Evolutionary conservation across 2,797 vertebrate genomes (phyloP), one percentile per base, ranked within the genome.

Genomic region (Chaenodraco wilsoni): DNA sequence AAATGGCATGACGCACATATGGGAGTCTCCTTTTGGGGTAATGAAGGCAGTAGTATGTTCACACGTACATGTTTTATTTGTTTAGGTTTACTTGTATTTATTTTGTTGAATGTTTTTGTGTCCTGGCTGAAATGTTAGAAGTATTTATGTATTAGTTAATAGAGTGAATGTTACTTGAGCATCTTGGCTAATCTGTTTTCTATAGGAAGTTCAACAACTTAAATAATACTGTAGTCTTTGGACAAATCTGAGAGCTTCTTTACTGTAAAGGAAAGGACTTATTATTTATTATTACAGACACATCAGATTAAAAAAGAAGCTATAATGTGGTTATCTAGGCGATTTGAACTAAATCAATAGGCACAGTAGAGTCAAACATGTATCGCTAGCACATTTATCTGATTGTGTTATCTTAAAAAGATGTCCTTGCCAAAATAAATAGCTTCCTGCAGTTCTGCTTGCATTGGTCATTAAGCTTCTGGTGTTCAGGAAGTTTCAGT

Each of bases 1-100:
- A 94, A 95, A 95, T 90, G 94, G 87, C 81, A 75, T 64, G 74
- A 82, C 74, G 45, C 62, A 79, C 13, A 37, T 37, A 37, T 37
- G 33, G 21, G 68, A 58, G 62, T 78, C 69, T 81, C 84, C 85
- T 91, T 86, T 65, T 65, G 72, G 81, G 88, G 85, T 72, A 69
- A 44, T 67, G 69, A 78, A 84, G 81, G 84, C 59, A 73, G 77
- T 69, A 82, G 72, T 80, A 79, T 87, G 85, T 85, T 86, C 84
- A 87, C 77, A 80, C 72, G 61, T 79, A 86, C 79, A 76, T 17
- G 62, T 83, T 85, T 81, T 74, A 84, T 71, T 83, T 72, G 67
- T 83, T 73, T 73, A 80, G 74, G 62, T 74, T 86, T 81, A 77
- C 52, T 91, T 75, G 43, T 81, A 72, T 84, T 87, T 82, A 78